Conservation (phyloP, 1,140 invertebrate species). For the Tetramorium simillimum region DNA sequence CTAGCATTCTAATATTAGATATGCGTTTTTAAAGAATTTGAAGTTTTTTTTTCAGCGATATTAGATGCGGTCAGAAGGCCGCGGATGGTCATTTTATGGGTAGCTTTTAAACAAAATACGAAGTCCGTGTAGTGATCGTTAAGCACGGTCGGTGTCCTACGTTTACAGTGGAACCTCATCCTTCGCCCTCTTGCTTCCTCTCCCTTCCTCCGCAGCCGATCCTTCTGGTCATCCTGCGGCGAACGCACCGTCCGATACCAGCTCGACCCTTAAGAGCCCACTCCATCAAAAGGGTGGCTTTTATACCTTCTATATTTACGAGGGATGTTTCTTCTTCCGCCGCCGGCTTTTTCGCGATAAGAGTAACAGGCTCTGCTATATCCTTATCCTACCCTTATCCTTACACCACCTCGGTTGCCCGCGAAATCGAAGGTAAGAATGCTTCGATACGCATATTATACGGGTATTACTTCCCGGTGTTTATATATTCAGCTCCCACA, state of each 20-base stretch:
- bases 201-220: constrained; percentile 46
- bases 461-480: constrained; percentile 35
- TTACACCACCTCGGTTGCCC: constrained; percentile 12
- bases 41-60: background rate
- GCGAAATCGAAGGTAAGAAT: constrained; percentile 58
- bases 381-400: constrained; percentile 62
- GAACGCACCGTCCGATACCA: constrained; percentile 75
- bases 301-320: constrained; percentile 84
- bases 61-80: constrained; percentile 18
- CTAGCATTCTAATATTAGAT: background rate
- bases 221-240: constrained; percentile 78
- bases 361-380: constrained; percentile 76
- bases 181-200: background rate
- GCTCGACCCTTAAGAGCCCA: constrained; percentile 81
- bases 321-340: constrained; percentile 82
- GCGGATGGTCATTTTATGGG: constrained; percentile 74
- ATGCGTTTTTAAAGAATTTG: background rate
- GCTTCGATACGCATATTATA: constrained; percentile 50
- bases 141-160: constrained; percentile 74
- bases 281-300: constrained; percentile 84
- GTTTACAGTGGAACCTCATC: constrained; percentile 50
- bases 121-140: constrained; percentile 81
- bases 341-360: constrained; percentile 80
- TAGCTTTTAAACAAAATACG: constrained; percentile 82
- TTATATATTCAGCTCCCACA: constrained; percentile 35